Percentiles rank a stretch among this genome's conserved stretches.
phyloP scores from a whole-genome alignment of 2,888 invertebrate species.

The Acanthosepion lycidas region DNA sequence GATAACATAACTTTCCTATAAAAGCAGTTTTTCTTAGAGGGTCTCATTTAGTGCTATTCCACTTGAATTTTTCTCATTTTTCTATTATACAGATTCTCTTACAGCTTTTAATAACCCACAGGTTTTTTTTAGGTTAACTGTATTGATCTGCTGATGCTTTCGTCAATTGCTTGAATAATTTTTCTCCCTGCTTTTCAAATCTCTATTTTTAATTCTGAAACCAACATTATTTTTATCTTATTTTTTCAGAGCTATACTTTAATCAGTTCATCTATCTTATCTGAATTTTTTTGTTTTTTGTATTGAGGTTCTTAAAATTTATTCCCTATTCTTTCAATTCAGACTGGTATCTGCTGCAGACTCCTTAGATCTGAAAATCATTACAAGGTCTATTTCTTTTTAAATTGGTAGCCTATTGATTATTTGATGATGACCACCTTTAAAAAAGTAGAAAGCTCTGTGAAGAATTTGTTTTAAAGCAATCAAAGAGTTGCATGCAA shows the following conservation, averaged over 20 bases:
- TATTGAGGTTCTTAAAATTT: not conserved
- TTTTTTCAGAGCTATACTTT: not conserved
- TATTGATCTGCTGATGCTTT: not conserved
- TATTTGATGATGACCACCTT: no score
- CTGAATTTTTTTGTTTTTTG: not conserved
- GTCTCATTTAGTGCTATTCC: not conserved
- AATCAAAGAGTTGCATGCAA: no score
- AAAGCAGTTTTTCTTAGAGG: not conserved
- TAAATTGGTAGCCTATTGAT: no score
- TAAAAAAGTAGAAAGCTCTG: no score
- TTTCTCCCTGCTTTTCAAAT: not conserved
- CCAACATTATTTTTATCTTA: no score
- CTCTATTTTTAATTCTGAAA: conserved; percentile 11
- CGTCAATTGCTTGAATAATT: not conserved
- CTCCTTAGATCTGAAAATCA: not conserved
- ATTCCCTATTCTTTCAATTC: not conserved
- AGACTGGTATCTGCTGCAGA: not conserved
- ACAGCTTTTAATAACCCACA: not conserved
- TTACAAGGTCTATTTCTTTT: not conserved
- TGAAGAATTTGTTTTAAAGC: no score
- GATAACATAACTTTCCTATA: not conserved
- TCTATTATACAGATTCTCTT: not conserved
- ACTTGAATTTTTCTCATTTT: not conserved
- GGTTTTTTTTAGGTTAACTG: not conserved
- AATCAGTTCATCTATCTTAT: not conserved